Evolutionary conservation across 64 coral and sea anemone genomes (phyloP), one percentile per base, ranked within the genome.

Genomic region (Pocillopora damicornis): DNA sequence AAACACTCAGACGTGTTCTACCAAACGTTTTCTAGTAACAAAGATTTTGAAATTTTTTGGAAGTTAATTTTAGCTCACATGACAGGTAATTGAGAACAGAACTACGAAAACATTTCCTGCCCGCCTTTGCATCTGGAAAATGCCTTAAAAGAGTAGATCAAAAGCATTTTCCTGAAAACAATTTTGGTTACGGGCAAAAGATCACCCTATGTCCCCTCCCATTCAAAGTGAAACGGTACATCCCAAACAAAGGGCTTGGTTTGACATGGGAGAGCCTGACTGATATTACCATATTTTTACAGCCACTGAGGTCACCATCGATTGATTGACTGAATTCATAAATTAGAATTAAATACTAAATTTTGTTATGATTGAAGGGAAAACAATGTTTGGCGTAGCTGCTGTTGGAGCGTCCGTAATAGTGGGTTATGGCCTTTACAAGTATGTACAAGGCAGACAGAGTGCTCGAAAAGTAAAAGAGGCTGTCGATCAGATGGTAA

Each of bases 391-490:
- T 92, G 90, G 82, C 2, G 42, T 92, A 63, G 83, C 90, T 58
- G 90, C 90, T 60, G 30, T 92, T 87, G 90, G 90, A 58, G 12
- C 80, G 42, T 92, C 90, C 34, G 90, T 51, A 20, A 13, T 92
- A 26, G 83, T 76, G 20, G 90, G 90, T 58, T 92, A 92, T 71
- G 83, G 90, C 15, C n/a, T 92, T 59, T 92, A 92, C 69, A 92
- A 58, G 73, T 86, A 87, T 45, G 66, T 92, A 1, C 37, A 63
- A 9, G 82, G 37, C 11, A 65, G 37, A 17, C 84, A 92, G 22
- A 16, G 80, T 14, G 74, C 82, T 5, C 74, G 35, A 61, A 78
- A 67, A 36, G 77, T 87, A 45, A 92, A 87, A 23, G 77, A 92
- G 37, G 83, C 83, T 17, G 51, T 86, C 2, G 90, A 92, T 38